Evolutionary conservation across 2,888 invertebrate species (phyloP), one percentile per base, ranked within the genome.

Genomic region (Plemyria rubiginata): DNA sequence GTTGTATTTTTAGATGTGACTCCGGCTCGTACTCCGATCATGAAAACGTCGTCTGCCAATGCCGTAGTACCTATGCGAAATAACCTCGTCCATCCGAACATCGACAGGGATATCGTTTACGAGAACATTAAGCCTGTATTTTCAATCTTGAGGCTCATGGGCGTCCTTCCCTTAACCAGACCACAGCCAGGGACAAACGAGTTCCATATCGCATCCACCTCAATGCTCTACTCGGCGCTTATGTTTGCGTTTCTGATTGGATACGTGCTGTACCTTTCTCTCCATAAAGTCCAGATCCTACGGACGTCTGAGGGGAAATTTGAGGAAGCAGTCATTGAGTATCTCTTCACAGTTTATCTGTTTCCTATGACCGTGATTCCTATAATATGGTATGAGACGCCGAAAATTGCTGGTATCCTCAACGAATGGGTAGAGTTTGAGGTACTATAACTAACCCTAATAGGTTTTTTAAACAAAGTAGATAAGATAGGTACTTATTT

Each of bases 301-400:
- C 87, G 92, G 50, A 93, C 94, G 0, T 86, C 94, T 0, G 95
- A 95, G 77, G 95, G 95, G 0, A 94, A 95, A 68, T 96, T 96
- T 66, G 96, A 96, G 72, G 96, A 96, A 81, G 95, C 95, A 0
- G 96, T 96, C 0, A 96, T 96, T 73, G 96, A 95, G 62, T 96
- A 96, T 76, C 86, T 96, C 0, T 96, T 96, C 72, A 93, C 95
- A n/a, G 95, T 96, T 0, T 96, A 96, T 77, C 88, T 96, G 64
- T 89, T 96, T 63, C 96, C 96, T 0, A 91, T 96, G 74, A 82
- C 94, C 12, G 84, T 93, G 0, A 93, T 95, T 48, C 95, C 95
- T 0, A 91, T 96, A 50, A 82, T 95, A 59, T 95, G 96, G 94
- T 94, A 94, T 71, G 96, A 96, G 77, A 94, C 95, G 0, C 84